Evolutionary conservation across 2,797 vertebrate species (phyloP).

Genomic region (Sebastolobus altivelis): DNA sequence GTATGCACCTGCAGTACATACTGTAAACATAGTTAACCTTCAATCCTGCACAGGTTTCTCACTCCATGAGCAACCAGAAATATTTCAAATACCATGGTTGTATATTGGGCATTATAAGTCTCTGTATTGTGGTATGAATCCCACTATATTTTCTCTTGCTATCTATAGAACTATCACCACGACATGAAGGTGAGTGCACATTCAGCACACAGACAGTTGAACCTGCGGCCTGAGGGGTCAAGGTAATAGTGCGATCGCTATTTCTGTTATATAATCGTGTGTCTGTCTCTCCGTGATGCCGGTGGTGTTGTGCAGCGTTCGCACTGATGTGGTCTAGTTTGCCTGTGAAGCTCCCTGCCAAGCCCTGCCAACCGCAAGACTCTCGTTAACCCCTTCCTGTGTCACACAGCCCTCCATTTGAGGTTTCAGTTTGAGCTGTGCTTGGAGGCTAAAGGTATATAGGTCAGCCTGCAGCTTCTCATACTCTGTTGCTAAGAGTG

Average conservation of each 20-base stretch:
- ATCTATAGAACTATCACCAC: background rate
- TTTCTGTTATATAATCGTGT: conserved; percentile 44
- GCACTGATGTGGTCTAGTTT: conserved; percentile 64
- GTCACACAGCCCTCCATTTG: conserved; percentile 15
- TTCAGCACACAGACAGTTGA: conserved; percentile 33
- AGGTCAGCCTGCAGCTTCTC: conserved; percentile 28
- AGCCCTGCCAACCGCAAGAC: conserved; percentile 31
- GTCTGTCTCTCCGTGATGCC: conserved; percentile 34
- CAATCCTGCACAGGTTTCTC: background rate
- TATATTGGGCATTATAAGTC: background rate
- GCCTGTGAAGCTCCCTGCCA: conserved; percentile 36
- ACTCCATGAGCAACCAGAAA: background rate
- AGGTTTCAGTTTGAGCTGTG: conserved; percentile 28
- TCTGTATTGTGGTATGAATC: background rate
- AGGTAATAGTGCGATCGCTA: conserved; percentile 8
- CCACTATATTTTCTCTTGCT: background rate
- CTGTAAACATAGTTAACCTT: conserved; percentile 11
- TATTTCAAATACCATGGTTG: background rate
- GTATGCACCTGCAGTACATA: background rate
- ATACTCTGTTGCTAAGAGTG: background rate
- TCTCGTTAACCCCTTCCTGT: conserved; percentile 46
- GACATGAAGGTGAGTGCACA: background rate
- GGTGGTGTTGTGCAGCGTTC: conserved; percentile 41
- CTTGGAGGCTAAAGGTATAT: conserved; percentile 23
- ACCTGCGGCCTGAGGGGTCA: conserved; percentile 24